Base-by-base conservation (phyloP, 2,888 invertebrate species). In the Lissocephala sabroskyi region DNA sequence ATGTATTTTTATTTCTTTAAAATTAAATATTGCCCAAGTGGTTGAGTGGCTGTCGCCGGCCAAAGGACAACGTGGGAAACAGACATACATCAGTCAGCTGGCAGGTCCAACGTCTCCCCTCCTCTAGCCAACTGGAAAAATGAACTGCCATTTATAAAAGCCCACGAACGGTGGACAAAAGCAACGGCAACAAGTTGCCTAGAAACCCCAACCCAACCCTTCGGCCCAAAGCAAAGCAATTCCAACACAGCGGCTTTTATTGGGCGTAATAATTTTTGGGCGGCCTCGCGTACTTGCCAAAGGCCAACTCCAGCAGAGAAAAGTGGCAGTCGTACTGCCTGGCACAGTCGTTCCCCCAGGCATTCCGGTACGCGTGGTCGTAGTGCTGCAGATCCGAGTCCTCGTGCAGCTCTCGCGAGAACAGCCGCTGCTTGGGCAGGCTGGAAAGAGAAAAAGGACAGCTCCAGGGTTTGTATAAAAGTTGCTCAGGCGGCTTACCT, bases 281-380 rank as follows among this genome's bases (percentile, higher is more conserved):
- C 2, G 82, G 79, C 16, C 61, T 65, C 6, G 84, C 80, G 55
- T 85, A 85, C 56, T 79, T 87, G 3, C 92, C 92, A 64, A 91
- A 86, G 4, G 91, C 91, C 80, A 92, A 84, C 80, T 92, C 91
- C 30, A 93, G 87, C 52, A 93, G 81, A 0, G 93, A 93, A 64
- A 93, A 86, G 1, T 89, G 88, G 76, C 93, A 93, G 14, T 85
- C 83, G 62, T 87, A 88, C 65, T 86, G 84, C 47, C 79, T 57
- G 2, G 86, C 85, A 67, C 93, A 93, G 60, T 88, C 81, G 35
- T 81, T 61, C 4, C 74, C 58, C 23, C 78, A 80, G 26, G 87
- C 89, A 41, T 83, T 83, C 54, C 86, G 84, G 66, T 90, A 90
- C 2, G 93, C 93, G 35, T 87, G 85, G 61, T 91, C 89, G 75